These are phyloP conservation scores for Pomacea canaliculata DNA, from an alignment of 2,888 invertebrate genomes.

Conservation along the genomic window DNA sequence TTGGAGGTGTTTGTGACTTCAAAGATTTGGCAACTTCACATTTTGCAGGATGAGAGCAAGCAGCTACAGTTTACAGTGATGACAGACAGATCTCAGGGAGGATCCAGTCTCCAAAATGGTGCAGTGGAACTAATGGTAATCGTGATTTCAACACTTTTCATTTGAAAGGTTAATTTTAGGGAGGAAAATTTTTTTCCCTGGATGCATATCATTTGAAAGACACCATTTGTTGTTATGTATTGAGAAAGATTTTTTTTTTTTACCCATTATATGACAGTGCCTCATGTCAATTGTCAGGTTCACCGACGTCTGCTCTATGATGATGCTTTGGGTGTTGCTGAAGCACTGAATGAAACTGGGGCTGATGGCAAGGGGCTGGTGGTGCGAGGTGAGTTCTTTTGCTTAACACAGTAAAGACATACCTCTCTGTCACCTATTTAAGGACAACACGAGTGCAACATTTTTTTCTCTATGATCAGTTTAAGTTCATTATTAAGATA, in stretches of 20 bases:
- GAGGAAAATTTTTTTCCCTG: too few species aligned
- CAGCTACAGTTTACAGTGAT: constrained; percentile 67
- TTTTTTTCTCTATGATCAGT: too few species aligned
- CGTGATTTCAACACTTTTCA: neutral
- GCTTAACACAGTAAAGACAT: neutral
- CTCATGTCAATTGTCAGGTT: constrained; percentile 69
- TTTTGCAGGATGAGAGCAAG: constrained; percentile 5
- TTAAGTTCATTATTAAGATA: too few species aligned
- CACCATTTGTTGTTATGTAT: too few species aligned
- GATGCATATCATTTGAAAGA: too few species aligned
- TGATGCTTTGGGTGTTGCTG: constrained; percentile 92
- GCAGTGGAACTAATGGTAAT: constrained; percentile 69
- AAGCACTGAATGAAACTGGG: constrained; percentile 86
- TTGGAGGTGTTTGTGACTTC: too few species aligned
- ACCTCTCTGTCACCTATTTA: too few species aligned
- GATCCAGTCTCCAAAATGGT: constrained; percentile 66
- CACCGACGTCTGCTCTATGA: constrained; percentile 88
- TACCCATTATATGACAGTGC: too few species aligned
- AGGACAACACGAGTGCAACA: too few species aligned
- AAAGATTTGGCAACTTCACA: too few species aligned
- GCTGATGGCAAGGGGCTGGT: constrained; percentile 69
- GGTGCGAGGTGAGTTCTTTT: constrained; percentile 56
- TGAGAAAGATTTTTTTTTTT: too few species aligned
- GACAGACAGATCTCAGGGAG: constrained; percentile 71
- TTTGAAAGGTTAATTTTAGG: neutral